phyloP scores from a whole-genome alignment of 2,888 invertebrate genomes.

The Spodoptera littoralis region DNA sequence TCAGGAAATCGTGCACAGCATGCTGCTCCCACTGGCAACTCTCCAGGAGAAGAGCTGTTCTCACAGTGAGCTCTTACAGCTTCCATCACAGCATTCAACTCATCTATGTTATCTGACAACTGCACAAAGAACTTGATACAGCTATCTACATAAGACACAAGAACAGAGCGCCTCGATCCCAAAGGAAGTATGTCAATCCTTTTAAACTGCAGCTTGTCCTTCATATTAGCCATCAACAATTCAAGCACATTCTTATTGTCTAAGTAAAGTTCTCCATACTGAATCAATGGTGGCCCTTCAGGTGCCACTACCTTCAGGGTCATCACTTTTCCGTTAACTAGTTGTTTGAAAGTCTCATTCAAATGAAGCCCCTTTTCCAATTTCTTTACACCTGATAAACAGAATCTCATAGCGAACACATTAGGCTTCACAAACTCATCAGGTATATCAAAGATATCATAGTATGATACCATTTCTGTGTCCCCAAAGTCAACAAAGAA shows the following conservation, averaged over 20 bases:
- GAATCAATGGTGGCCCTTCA: constrained; percentile 92
- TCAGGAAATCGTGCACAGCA: constrained; percentile 94
- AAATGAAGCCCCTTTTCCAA: constrained; percentile 88
- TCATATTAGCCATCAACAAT: constrained; percentile 81
- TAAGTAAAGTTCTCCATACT: constrained; percentile 92
- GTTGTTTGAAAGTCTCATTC: constrained; percentile 92
- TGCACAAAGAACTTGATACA: constrained; percentile 93
- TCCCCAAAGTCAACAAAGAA: constrained; percentile 95
- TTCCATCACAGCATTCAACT: constrained; percentile 91
- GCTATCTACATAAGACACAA: constrained; percentile 91
- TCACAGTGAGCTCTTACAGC: constrained; percentile 90
- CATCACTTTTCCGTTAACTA: constrained; percentile 90
- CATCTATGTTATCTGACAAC: constrained; percentile 89
- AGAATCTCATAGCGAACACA: constrained; percentile 93
- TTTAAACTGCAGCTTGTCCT: constrained; percentile 80
- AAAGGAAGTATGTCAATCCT: constrained; percentile 76
- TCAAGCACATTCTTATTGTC: constrained; percentile 89
- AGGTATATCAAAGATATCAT: constrained; percentile 93
- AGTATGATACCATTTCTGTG: constrained; percentile 91
- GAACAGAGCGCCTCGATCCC: constrained; percentile 82
- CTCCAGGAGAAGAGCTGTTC: constrained; percentile 78
- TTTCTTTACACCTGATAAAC: constrained; percentile 92
- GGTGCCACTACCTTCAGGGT: constrained; percentile 91
- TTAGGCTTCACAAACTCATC: constrained; percentile 91
- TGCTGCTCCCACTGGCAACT: constrained; percentile 89